These are phyloP conservation scores for Lasioglossum pauxillum DNA, from an alignment of 2,888 invertebrate genomes.

Conservation along the genomic window DNA sequence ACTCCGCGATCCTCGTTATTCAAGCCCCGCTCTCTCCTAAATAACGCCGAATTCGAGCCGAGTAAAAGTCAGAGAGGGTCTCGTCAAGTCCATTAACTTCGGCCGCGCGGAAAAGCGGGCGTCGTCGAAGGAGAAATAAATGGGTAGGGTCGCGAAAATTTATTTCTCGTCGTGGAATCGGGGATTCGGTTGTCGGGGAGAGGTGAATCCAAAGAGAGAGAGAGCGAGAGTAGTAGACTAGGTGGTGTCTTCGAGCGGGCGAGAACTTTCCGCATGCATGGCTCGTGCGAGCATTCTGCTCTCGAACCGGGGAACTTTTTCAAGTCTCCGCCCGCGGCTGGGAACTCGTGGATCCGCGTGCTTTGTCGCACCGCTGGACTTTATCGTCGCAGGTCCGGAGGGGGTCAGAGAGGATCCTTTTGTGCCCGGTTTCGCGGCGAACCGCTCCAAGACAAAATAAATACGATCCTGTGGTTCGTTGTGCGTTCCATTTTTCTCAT, in stretches of 20 bases:
- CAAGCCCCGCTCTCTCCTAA: neutral
- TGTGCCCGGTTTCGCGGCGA: conserved; percentile 52
- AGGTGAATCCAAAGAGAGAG: neutral
- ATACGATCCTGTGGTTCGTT: conserved; percentile 47
- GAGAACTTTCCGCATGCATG: conserved; percentile 60
- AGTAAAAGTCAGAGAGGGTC: neutral
- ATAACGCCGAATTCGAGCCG: neutral
- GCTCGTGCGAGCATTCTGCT: conserved; percentile 24
- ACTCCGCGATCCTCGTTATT: neutral
- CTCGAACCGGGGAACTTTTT: conserved; percentile 55
- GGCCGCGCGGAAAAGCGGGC: neutral
- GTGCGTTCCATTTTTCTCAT: conserved; percentile 47
- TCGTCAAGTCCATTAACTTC: conserved; percentile 30
- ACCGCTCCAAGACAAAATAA: conserved; percentile 59
- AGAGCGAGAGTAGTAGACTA: neutral
- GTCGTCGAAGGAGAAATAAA: conserved; percentile 13
- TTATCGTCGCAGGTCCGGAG: conserved; percentile 36
- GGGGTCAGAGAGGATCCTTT: conserved; percentile 52
- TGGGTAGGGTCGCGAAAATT: conserved; percentile 25
- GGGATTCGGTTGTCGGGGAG: conserved; percentile 15
- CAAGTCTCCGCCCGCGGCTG: conserved; percentile 50
- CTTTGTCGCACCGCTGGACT: conserved; percentile 47
- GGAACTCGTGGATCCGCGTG: conserved; percentile 36
- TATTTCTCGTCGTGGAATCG: conserved; percentile 35
- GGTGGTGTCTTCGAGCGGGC: conserved; percentile 12